These are phyloP conservation scores for Calephelis nemesis DNA, from an alignment of 1,140 invertebrate genomes.

Conservation along the genomic window DNA sequence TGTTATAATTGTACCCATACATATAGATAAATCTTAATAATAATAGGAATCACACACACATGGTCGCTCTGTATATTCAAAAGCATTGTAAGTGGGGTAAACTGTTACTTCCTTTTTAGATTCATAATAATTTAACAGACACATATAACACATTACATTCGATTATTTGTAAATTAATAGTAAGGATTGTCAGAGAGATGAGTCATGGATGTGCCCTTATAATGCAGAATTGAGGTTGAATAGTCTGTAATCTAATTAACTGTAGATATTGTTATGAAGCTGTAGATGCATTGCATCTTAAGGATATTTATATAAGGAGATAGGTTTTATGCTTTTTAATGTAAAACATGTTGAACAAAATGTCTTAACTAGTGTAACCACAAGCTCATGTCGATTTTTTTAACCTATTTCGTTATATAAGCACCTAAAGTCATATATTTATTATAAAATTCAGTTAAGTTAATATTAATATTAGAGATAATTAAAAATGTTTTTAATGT, in stretches of 20 bases:
- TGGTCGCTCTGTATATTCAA: no score
- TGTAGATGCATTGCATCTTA: slow-evolving; percentile 4
- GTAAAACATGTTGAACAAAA: background rate
- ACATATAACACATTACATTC: background rate
- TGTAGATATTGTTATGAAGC: slow-evolving; percentile 24
- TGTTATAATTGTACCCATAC: no score
- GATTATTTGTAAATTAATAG: background rate
- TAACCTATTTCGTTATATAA: background rate
- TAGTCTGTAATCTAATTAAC: slow-evolving; percentile 26
- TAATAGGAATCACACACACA: no score
- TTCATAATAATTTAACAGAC: background rate
- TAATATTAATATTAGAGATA: background rate
- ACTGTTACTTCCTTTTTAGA: no score
- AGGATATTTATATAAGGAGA: slow-evolving; percentile 14
- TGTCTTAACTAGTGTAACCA: background rate
- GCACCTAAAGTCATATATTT: background rate
- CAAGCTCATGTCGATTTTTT: background rate
- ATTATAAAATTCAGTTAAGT: background rate
- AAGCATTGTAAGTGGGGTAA: no score
- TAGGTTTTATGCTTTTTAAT: background rate
- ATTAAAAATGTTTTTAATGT: slow-evolving; percentile 1
- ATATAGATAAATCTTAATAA: no score
- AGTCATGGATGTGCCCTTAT: slow-evolving; percentile 7
- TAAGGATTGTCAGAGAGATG: background rate
- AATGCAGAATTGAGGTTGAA: slow-evolving; percentile 4